phyloP scores from a whole-genome alignment of 2,113 vertebrate genomes.

The Oryctolagus cuniculus region mOryCun1.1 NC_091443.1:99255501-99256000 shows the following conservation, averaged over 20 bases:
- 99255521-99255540: background rate
- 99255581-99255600: background rate
- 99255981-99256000: too few relatives aligned
- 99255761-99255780: background rate
- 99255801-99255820: background rate
- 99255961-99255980: too few relatives aligned
- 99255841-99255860: background rate
- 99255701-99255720: background rate
- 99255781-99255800: background rate
- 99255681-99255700: background rate
- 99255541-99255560: background rate
- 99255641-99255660: background rate
- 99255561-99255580: background rate
- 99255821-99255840: conserved; percentile 6
- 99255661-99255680: background rate
- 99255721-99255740: background rate
- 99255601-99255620: conserved; percentile 12
- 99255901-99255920: too few relatives aligned
- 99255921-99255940: too few relatives aligned
- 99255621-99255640: background rate
- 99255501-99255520: conserved; percentile 4
- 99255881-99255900: too few relatives aligned
- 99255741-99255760: background rate
- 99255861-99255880: background rate
- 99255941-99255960: too few relatives aligned